Evolutionary conservation across 2,113 vertebrate genomes (phyloP).

Genomic region (Varanus salvator): DNA sequence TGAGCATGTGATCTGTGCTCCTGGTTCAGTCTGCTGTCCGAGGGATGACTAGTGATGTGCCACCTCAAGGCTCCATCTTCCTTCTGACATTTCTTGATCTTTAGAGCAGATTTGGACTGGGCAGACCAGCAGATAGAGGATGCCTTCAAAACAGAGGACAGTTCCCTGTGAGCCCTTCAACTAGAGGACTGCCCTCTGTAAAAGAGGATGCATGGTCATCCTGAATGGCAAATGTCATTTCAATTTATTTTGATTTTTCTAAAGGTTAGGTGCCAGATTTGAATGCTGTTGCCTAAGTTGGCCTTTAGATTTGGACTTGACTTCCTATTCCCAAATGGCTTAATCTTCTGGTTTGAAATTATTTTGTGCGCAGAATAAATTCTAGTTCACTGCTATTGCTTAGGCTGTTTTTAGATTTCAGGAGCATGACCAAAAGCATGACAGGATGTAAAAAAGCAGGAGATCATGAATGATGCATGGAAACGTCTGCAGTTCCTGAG

Average conservation of each 20-base stretch:
- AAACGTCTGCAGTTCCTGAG: conserved; percentile 20
- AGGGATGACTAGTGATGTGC: too few relatives aligned
- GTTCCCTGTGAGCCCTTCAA: too few relatives aligned
- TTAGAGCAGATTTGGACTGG: too few relatives aligned
- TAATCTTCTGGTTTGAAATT: not conserved
- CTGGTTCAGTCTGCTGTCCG: too few relatives aligned
- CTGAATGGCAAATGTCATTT: too few relatives aligned
- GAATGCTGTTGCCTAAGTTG: not conserved
- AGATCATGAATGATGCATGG: conserved; percentile 26
- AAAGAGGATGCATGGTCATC: too few relatives aligned
- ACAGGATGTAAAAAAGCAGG: conserved; percentile 18
- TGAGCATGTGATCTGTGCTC: too few relatives aligned
- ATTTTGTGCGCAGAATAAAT: conserved; percentile 11
- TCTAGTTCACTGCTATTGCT: not conserved
- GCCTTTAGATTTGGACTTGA: not conserved
- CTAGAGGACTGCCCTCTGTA: not conserved
- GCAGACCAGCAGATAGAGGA: too few relatives aligned
- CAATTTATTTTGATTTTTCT: not conserved
- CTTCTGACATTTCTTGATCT: too few relatives aligned
- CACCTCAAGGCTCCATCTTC: too few relatives aligned
- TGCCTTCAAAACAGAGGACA: too few relatives aligned
- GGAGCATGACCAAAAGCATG: conserved; percentile 8
- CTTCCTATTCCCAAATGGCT: not conserved
- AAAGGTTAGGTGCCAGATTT: not conserved
- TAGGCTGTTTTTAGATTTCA: conserved; percentile 25